Base-by-base conservation (phyloP, 2,888 invertebrate genomes). In the Agonopterix heracliana region DNA sequence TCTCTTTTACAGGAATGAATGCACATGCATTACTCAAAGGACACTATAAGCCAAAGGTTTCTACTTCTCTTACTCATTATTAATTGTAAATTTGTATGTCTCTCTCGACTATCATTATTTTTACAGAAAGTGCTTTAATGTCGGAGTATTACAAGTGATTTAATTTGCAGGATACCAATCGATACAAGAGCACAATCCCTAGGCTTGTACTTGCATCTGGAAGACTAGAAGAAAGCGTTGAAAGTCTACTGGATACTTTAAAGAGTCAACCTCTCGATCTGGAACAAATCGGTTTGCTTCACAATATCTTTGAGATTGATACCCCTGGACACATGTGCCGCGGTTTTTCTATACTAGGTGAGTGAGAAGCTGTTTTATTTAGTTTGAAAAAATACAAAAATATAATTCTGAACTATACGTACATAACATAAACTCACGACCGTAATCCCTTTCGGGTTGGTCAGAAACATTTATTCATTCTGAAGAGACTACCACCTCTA, bases 281-380 rank as follows among this genome's bases (percentile, higher is more conserved):
- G 5, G 86, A 88, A 54, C 82, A 78, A 55, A 65, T 76, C 4
- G 70, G 66, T 10, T 59, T 89, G 10, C 63, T 81, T 17, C 82
- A 87, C 50, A 71, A 77, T 17, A 60, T 81, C 3, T 80, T 79
- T 55, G 63, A 74, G 1, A 73, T 67, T 53, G 68, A 75, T 8
- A 81, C 83, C 55, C 61, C 74, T 42, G 84, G 89, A 2, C 91
- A 92, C 68, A 82, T 91, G 3, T 91, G 89, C 71, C 77, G 93
- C 59, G 94, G 94, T 5, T 93, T 87, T 64, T 78, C 89, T 3
- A 72, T 94, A 38, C 60, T 83, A 49, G 59, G 78, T 78, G 61
- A 68, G 66, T 54, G 35, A 38, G 7, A 9, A 7, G 7, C 26
- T 26, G 5, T 26, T 5, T 26, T 26, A 7, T 26, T 26, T 26